These are phyloP conservation scores for Hirtodrosophila trivittata DNA, from an alignment of 2,888 invertebrate genomes.

Conservation along the genomic window DNA sequence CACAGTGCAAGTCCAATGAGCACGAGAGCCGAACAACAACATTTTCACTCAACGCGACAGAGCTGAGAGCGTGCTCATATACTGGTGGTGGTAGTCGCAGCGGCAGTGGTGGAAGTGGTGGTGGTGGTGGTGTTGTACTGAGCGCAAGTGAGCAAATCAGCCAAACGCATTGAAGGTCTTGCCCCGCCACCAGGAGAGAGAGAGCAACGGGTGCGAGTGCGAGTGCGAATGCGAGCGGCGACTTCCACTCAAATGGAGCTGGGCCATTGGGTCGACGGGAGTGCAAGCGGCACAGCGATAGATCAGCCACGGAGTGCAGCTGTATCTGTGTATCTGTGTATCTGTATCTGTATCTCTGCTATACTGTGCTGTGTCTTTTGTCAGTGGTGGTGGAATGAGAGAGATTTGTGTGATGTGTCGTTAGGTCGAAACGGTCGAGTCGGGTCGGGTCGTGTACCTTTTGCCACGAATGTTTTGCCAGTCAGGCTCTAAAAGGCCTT, in stretches of 20 bases:
- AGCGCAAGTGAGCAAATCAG: slow-evolving; percentile 63
- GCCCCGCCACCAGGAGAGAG: slow-evolving; percentile 76
- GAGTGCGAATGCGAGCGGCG: slow-evolving; percentile 54
- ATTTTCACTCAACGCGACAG: slow-evolving; percentile 50
- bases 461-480: slow-evolving; percentile 85
- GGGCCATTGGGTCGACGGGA: slow-evolving; percentile 12
- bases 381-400: slow-evolving; percentile 82
- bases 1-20: slow-evolving; percentile 37
- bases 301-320: slow-evolving; percentile 35
- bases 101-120: slow-evolving; percentile 28
- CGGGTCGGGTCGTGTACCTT: slow-evolving; percentile 85
- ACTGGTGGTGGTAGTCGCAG: slow-evolving; percentile 28
- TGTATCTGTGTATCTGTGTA: slow-evolving; percentile 30
- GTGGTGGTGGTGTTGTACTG: slow-evolving; percentile 32
- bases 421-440: slow-evolving; percentile 85
- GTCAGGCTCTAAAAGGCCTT: slow-evolving; percentile 85
- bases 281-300: slow-evolving; percentile 60
- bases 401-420: slow-evolving; percentile 84
- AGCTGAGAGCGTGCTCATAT: slow-evolving; percentile 25
- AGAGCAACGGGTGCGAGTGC: slow-evolving; percentile 6
- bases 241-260: slow-evolving; percentile 63
- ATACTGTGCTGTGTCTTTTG: slow-evolving; percentile 29
- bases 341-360: slow-evolving; percentile 31
- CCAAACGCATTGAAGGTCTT: slow-evolving; percentile 82
- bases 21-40: slow-evolving; percentile 22